Evolutionary conservation across 2,797 vertebrate species (phyloP), one percentile per base, ranked within the genome.

Genomic region (Champsocephalus esox): DNA sequence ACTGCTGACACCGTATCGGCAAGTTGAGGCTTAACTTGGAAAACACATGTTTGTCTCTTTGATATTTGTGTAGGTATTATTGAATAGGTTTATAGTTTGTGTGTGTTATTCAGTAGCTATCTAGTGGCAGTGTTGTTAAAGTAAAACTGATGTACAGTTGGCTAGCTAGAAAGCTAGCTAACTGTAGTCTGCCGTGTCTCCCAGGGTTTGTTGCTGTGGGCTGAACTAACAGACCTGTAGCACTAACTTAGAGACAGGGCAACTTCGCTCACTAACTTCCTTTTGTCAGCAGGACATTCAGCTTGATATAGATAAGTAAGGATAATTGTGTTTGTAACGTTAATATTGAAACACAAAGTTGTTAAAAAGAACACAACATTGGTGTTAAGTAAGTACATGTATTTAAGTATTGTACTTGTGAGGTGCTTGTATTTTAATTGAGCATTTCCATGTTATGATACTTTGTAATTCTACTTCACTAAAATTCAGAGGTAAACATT

Each of bases 141-240:
- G 72, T 74, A 17, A 70, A 38, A 74, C 61, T n/a, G 57, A 73
- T 79, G 1, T 51, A 8, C n/a, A 78, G n/a, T 63, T 63, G 34
- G 79, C 67, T 87, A 77, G 80, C 86, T 85, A 79, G 80, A 69
- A 71, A 62, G 80, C 71, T 61, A 67, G 88, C 88, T 87, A 85
- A 80, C 70, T 83, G 74, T 72, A 80, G 49, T 55, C 21, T 63
- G 52, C 56, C 75, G 52, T 71, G 58, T 74, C 21, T 24, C 58
- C 43, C 59, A 66, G 73, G 59, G 65, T 54, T 55, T 58, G 48
- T 34, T 64, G 52, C 70, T 76, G 3, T 72, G 24, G 62, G 12
- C n/a, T 54, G 57, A 55, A 60, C 67, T 76, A 66, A 63, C 50
- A 49, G 58, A 76, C 21, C 38, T 58, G 11, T 34, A 3, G 8